phyloP scores from a whole-genome alignment of 2,888 invertebrate species.

The Branchipolynoe longqiensis region DNA sequence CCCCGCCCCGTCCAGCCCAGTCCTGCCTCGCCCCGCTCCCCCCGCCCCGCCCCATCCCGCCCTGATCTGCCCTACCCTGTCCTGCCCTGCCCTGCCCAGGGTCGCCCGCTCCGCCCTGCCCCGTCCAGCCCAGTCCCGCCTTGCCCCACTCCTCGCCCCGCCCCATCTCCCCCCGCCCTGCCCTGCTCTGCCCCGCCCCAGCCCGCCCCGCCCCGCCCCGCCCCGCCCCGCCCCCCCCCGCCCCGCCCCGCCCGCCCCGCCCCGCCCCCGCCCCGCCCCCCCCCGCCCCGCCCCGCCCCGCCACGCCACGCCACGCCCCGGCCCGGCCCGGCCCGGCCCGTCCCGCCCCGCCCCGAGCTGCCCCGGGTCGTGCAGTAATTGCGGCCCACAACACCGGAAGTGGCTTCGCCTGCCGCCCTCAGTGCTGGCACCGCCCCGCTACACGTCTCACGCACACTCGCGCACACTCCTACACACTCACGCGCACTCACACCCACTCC shows the following conservation, averaged over 20 bases:
- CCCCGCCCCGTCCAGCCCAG: too few species aligned
- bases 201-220: not conserved
- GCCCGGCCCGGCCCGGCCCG: not conserved
- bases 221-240: not conserved
- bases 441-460: not conserved
- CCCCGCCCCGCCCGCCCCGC: not conserved
- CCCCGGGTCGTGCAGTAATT: not conserved
- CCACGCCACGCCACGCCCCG: not conserved
- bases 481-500: not conserved
- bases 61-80: too few species aligned
- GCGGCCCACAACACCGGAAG: constrained; percentile 3
- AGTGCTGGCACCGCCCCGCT: too few species aligned
- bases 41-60: too few species aligned
- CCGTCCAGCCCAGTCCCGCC: not conserved
- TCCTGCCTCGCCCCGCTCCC: too few species aligned
- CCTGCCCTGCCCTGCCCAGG: too few species aligned
- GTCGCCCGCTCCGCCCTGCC: constrained; percentile 9
- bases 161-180: not conserved
- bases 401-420: not conserved
- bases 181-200: not conserved
- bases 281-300: not conserved
- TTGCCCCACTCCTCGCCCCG: not conserved
- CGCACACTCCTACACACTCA: not conserved
- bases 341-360: not conserved
- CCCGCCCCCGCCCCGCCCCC: not conserved